A percentile compares a stretch with the other conserved stretches of the same genome.
phyloP scores from a whole-genome alignment of 2,113 vertebrate species.

The Podiceps cristatus region DNA sequence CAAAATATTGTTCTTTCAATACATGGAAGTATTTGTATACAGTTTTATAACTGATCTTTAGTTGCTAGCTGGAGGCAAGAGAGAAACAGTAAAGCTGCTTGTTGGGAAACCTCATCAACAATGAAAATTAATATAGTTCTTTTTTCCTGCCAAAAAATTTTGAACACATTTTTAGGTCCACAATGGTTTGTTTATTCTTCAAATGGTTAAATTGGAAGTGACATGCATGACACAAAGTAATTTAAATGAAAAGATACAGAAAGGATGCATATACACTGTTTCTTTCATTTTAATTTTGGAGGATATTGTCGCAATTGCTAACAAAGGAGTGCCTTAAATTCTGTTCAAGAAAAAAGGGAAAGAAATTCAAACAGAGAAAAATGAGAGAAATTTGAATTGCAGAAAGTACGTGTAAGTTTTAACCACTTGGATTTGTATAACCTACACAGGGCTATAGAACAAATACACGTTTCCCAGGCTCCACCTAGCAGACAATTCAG shows the following conservation, averaged over 20 bases:
- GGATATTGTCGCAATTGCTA: conserved; percentile 38
- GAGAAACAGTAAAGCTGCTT: conserved; percentile 72
- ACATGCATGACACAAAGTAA: conserved; percentile 33
- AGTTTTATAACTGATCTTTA: conserved; percentile 78
- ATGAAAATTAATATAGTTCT: conserved; percentile 71
- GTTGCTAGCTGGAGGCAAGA: conserved; percentile 78
- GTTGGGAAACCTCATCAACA: conserved; percentile 75
- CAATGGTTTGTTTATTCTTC: conserved; percentile 71
- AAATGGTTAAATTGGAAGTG: conserved; percentile 60
- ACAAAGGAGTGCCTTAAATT: conserved; percentile 14
- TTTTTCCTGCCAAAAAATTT: conserved; percentile 60
- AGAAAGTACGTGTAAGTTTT: conserved; percentile 16
- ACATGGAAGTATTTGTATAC: conserved; percentile 76
- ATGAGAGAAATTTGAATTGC: neutral
- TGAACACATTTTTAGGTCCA: conserved; percentile 52
- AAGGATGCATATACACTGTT: conserved; percentile 27
- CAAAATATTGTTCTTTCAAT: conserved; percentile 83
- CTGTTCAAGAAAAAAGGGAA: neutral
- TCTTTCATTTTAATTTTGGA: conserved; percentile 40
- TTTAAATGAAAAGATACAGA: conserved; percentile 56
- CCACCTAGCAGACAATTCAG: conserved; percentile 76
- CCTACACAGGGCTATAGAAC: conserved; percentile 68
- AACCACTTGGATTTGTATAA: conserved; percentile 75
- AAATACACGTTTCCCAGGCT: conserved; percentile 75
- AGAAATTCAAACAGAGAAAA: neutral